Base-by-base conservation (phyloP, 2,113 vertebrate species). In the Lycocorax pyrrhopterus region DNA sequence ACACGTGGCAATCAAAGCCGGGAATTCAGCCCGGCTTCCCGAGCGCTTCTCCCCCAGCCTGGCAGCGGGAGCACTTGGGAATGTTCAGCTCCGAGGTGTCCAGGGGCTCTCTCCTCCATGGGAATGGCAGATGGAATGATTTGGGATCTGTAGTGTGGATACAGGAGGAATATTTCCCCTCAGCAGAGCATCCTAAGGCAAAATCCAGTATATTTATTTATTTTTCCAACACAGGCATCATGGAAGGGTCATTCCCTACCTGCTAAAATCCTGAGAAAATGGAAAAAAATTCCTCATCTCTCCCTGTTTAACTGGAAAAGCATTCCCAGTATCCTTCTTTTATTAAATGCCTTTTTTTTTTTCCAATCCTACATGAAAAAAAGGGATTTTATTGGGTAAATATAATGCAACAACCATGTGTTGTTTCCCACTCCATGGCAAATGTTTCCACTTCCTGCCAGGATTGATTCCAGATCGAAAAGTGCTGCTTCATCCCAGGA, bases 381-480 rank as follows among this genome's bases (percentile, higher is more conserved):
- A 76, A 90, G 12, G 33, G 58, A 41, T 56, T 97, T 97, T 95
- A 93, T 92, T 92, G 96, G 93, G 94, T 90, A 94, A 93, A 94
- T 69, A 88, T 84, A 95, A 96, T 95, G 96, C 94, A 95, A 93
- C 85, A 95, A 93, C 95, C 96, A 94, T 94, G 94, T 96, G 96
- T 71, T 95, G 66, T 93, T 97, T 96, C 96, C 96, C 93, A 93
- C 91, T 89, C 94, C 87, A 52, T 39, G 52, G 80, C 87, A 86
- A 96, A 95, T 86, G 89, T 92, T 96, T 95, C 94, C 86, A 69
- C 87, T 97, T 96, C 95, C 90, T 96, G 96, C 86, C 32, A 1
- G 83, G 87, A 97, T 97, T 97, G 97, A 93, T 96, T 97, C 96
- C 97, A 97, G 97, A 96, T 94, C 53, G 11, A 90, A 82, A 84